phyloP scores from a whole-genome alignment of 2,888 invertebrate genomes.

The Drosophila kanekoi region DNA sequence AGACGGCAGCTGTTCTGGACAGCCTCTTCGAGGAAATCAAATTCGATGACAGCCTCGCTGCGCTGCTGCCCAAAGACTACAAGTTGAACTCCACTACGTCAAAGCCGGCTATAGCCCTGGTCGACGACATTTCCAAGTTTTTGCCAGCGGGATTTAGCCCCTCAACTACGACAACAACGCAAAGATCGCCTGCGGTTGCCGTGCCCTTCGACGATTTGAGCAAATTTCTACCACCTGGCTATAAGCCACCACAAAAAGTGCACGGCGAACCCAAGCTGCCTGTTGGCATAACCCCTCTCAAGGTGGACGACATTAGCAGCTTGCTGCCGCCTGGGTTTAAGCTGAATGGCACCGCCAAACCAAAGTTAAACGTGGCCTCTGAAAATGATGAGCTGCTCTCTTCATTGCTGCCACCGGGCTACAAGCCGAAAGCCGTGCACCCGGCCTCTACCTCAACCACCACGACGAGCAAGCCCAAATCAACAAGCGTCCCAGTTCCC shows the following conservation, averaged over 20 bases:
- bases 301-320: constrained; percentile 87
- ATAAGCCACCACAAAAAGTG: constrained; percentile 84
- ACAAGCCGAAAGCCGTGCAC: constrained; percentile 84
- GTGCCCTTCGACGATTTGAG: constrained; percentile 87
- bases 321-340: constrained; percentile 88
- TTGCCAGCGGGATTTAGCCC: constrained; percentile 87
- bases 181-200: constrained; percentile 71
- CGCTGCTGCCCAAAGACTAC: constrained; percentile 87
- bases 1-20: constrained; percentile 60
- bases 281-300: constrained; percentile 73
- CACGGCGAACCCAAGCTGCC: constrained; percentile 41
- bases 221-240: constrained; percentile 89
- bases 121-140: constrained; percentile 88
- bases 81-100: constrained; percentile 83
- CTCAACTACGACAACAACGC: constrained; percentile 67
- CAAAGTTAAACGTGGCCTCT: constrained; percentile 31
- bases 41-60: constrained; percentile 83
- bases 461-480: constrained; percentile 51
- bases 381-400: constrained; percentile 74
- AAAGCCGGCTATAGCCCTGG: constrained; percentile 85
- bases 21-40: constrained; percentile 81
- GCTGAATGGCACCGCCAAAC: constrained; percentile 77
- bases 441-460: constrained; percentile 53
- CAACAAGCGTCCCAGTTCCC: constrained; percentile 23
- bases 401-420: constrained; percentile 87